Percentiles rank a stretch among this genome's conserved stretches.
Evolutionary conservation across 2,113 vertebrate species (phyloP).

Genomic region (Phylloscopus trochilus): DNA sequence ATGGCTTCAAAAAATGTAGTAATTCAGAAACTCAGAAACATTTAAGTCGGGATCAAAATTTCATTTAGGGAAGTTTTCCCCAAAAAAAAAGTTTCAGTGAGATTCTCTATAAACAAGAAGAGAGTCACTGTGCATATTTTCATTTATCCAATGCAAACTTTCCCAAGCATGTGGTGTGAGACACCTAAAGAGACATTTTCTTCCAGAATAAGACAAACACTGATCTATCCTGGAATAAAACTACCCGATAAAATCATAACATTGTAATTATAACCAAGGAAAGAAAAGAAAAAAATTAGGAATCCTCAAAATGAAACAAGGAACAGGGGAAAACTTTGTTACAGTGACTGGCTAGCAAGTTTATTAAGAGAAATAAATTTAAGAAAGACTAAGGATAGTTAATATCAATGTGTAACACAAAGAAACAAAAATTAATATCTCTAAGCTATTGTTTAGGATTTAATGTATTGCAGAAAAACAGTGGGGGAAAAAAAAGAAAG

Average conservation of each 20-base stretch:
- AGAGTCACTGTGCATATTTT: not conserved
- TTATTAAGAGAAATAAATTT: not conserved
- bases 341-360: not conserved
- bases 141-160: not conserved
- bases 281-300: not conserved
- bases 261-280: not conserved
- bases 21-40: not conserved
- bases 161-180: fast-evolving
- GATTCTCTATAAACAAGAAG: not conserved
- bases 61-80: not conserved
- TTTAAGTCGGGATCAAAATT: not conserved
- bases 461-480: not conserved
- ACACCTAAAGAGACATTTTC: not conserved
- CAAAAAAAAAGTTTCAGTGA: not conserved
- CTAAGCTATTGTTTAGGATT: not conserved
- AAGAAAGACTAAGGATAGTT: not conserved
- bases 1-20: not conserved
- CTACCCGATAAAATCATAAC: not conserved
- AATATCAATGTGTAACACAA: not conserved
- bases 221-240: not conserved
- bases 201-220: not conserved
- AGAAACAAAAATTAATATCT: not conserved
- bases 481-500: fast-evolving
- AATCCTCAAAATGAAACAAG: not conserved
- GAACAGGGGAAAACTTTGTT: not conserved